Percentiles rank a stretch among this genome's conserved stretches.
Conservation (phyloP, 2,113 vertebrate genomes). For the Rissa tridactyla region DNA sequence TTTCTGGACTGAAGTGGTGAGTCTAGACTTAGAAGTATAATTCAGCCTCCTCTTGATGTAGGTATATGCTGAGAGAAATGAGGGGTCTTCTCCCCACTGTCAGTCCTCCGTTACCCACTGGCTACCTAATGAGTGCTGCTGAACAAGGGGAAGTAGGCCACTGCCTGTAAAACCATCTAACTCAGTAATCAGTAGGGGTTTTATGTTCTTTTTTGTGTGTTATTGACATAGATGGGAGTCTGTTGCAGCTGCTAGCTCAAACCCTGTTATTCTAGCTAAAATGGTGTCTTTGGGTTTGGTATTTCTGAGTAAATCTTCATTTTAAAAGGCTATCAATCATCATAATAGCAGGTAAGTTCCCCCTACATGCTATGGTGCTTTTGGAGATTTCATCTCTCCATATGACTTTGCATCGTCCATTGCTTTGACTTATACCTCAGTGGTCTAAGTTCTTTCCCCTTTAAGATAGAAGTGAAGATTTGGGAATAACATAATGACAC, state of each 20-base stretch:
- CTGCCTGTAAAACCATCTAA: background rate
- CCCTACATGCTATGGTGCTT: background rate
- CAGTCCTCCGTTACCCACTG: background rate
- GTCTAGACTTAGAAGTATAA: background rate
- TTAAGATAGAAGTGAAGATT: background rate
- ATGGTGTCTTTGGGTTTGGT: background rate
- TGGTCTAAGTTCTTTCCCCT: background rate
- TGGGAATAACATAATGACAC: background rate
- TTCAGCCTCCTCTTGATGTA: background rate
- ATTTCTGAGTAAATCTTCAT: background rate
- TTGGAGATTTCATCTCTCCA: background rate
- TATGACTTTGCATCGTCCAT: background rate
- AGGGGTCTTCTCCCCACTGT: background rate
- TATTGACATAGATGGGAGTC: background rate
- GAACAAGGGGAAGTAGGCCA: background rate
- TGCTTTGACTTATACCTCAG: background rate
- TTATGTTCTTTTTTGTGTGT: background rate
- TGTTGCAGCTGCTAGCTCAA: background rate
- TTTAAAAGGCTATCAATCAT: background rate
- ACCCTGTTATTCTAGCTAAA: background rate
- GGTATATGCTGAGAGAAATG: background rate
- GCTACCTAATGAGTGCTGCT: background rate
- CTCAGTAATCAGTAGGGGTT: background rate
- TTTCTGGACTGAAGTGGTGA: background rate
- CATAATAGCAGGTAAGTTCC: background rate